Evolutionary conservation across 2,797 vertebrate genomes (phyloP), one percentile per base, ranked within the genome.

Genomic region (Cetoscarus ocellatus): DNA sequence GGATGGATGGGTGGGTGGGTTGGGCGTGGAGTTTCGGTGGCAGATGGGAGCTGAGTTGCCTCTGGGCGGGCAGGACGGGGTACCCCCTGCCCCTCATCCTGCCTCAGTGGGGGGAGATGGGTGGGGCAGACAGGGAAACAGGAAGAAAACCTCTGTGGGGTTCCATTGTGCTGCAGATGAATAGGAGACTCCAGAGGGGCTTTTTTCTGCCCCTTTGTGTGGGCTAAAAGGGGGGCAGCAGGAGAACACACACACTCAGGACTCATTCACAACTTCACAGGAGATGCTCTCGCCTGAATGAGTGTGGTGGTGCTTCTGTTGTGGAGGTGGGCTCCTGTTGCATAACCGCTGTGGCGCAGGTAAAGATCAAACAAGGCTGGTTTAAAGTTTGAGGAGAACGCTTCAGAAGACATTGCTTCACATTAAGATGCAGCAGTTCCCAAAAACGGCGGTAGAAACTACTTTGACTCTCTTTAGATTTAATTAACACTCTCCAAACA

Each of bases 121-220:
- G 93, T 87, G 91, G 91, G 86, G 90, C 84, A 65, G 86, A 90
- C 92, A 92, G 88, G 90, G 89, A 91, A 86, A 83, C 77, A 76
- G 87, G 91, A 95, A 94, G 90, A 95, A 95, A 93, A 93, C 89
- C 95, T 95, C 94, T 59, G 93, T 90, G 89, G 94, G 94, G 94
- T 92, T 91, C 92, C 91, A 93, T 95, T 95, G 94, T 95, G 82
- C 77, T 79, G 66, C 39, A 73, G 68, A 88, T 95, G 94, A 95
- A 95, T 94, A 89, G 91, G 80, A 86, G 87, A 91, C 83, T 91
- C 87, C 86, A 87, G 76, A 86, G 86, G 88, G 91, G 80, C 35
- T 54, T 80, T 92, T 95, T 90, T 89, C 85, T 90, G 81, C 82
- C 85, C 74, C 84, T 92, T 89, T 93, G 93, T 91, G 87, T 91